Conservation (phyloP, 2,797 vertebrate species). For the Aulostomus chinensis region DNA sequence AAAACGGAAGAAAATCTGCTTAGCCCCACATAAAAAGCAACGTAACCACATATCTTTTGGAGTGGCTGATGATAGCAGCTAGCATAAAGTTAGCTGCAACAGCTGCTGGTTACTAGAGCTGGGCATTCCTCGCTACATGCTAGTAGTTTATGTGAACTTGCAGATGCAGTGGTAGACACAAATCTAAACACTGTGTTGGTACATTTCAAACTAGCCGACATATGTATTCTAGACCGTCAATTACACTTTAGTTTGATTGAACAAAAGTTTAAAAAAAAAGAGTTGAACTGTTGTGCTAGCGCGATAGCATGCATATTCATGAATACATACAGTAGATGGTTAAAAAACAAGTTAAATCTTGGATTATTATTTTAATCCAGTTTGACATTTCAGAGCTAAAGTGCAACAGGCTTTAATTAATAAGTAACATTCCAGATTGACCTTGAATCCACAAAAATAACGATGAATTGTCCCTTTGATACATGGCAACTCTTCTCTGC, state of each 20-base stretch:
- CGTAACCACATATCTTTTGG: conserved; percentile 1
- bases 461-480: background rate
- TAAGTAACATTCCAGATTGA: no score
- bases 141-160: background rate
- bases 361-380: no score
- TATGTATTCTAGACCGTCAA: no score
- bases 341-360: no score
- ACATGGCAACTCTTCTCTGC: no score
- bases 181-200: conserved; percentile 1
- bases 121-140: background rate
- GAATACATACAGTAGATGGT: no score
- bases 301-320: no score
- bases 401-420: no score
- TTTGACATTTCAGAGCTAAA: no score
- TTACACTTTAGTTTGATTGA: background rate
- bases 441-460: background rate
- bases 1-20: conserved; percentile 8
- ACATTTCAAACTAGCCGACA: conserved; percentile 4
- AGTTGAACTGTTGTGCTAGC: background rate
- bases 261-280: background rate
- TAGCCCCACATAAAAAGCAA: background rate
- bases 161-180: background rate
- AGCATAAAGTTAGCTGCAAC: background rate
- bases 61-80: conserved; percentile 2
- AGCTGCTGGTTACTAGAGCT: background rate